Evolutionary conservation across 2,113 vertebrate species (phyloP).

Genomic region (Megalops atlanticus): DNA sequence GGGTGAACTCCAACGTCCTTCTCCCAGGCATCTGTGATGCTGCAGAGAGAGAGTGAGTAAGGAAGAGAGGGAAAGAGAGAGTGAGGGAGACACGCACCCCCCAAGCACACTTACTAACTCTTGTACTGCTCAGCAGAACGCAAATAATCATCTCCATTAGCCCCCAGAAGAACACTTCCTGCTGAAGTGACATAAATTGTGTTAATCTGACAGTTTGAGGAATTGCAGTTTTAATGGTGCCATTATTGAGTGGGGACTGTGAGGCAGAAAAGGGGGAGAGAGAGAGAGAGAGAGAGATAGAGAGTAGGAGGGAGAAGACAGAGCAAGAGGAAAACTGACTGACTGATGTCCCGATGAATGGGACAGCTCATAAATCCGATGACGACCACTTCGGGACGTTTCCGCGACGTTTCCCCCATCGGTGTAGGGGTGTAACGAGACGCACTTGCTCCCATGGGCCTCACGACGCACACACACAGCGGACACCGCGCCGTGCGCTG

Average conservation of each 20-base stretch:
- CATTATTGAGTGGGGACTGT: constrained; percentile 33
- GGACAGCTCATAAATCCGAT: constrained; percentile 21
- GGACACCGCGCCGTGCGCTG: no score
- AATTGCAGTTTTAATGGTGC: constrained; percentile 48
- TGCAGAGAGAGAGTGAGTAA: constrained; percentile 57
- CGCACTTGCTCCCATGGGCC: no score
- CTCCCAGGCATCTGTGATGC: constrained; percentile 81
- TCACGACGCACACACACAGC: neutral
- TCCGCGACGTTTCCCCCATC: constrained; percentile 63
- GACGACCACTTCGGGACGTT: constrained; percentile 55
- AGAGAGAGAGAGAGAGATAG: neutral
- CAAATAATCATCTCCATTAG: constrained; percentile 21
- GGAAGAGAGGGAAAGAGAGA: neutral
- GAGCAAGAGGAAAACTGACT: constrained; percentile 17
- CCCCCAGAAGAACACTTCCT: constrained; percentile 11
- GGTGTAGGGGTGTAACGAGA: constrained; percentile 45
- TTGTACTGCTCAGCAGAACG: neutral
- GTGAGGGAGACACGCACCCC: neutral
- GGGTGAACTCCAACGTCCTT: constrained; percentile 82
- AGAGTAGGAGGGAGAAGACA: constrained; percentile 15
- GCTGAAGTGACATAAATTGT: constrained; percentile 35
- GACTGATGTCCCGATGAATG: constrained; percentile 58
- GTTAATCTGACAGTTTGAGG: constrained; percentile 48
- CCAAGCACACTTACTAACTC: constrained; percentile 2
- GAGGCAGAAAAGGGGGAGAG: neutral